phyloP scores from a whole-genome alignment of 1,140 invertebrate species.

The Papilio machaon region DNA sequence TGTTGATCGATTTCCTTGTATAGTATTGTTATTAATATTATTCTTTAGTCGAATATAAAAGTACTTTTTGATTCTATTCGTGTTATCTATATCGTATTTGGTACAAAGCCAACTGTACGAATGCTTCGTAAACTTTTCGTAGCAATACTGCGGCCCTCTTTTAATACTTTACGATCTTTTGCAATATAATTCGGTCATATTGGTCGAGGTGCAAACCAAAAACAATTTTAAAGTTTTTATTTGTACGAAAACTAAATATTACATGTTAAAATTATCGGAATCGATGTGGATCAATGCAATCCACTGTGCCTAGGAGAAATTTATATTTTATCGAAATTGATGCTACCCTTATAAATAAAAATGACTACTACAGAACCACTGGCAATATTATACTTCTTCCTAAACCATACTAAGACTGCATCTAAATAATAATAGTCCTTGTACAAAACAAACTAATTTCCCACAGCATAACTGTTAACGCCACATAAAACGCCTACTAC shows the following conservation, averaged over 20 bases:
- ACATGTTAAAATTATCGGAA: not conserved
- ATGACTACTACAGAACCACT: not conserved
- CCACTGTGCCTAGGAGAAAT: not conserved
- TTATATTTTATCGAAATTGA: not conserved
- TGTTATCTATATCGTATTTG: conserved; percentile 25
- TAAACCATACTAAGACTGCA: not conserved
- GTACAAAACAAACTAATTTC: not conserved
- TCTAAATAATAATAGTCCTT: not conserved
- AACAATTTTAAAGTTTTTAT: conserved; percentile 19
- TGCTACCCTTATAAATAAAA: not conserved
- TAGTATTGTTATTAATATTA: conserved; percentile 7
- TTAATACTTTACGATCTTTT: conserved; percentile 35
- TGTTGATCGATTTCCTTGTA: conserved; percentile 1
- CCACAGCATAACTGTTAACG: not conserved
- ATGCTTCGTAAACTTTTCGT: conserved; percentile 10
- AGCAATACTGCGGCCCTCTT: not conserved
- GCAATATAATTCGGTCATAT: conserved; percentile 39
- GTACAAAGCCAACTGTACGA: conserved; percentile 30
- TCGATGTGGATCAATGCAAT: not conserved
- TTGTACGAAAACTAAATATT: not conserved
- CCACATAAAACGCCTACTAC: not conserved
- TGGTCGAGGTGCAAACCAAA: conserved; percentile 30
- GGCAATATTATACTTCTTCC: not conserved
- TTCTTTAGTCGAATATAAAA: conserved; percentile 4
- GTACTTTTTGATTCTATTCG: not conserved